These are phyloP conservation scores for Setipinna tenuifilis DNA, from an alignment of 2,797 vertebrate species.

Conservation along the genomic window DNA sequence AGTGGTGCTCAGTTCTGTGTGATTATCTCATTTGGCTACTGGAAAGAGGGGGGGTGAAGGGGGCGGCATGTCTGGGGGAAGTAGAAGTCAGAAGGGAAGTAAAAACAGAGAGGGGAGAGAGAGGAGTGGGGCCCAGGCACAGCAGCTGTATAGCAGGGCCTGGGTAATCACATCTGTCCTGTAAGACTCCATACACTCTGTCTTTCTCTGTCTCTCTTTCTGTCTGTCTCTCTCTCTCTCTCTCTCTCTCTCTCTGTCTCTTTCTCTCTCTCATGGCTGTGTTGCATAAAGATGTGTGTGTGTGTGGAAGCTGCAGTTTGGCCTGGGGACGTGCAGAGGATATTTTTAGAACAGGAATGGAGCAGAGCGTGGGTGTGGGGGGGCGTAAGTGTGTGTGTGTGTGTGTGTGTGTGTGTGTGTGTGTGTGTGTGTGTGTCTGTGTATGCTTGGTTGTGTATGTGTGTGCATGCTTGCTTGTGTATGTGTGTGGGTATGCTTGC, in stretches of 20 bases:
- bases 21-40: background rate
- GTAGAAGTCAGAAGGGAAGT: background rate
- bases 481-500: too few species aligned
- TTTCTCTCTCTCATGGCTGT: background rate
- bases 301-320: background rate
- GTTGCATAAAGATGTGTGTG: background rate
- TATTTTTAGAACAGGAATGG: conserved; percentile 1
- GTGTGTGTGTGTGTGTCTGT: background rate
- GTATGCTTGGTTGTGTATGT: background rate
- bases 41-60: too few species aligned
- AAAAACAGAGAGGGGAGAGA: background rate
- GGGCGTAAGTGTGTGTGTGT: background rate
- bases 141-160: background rate
- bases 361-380: background rate
- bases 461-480: background rate
- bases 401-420: background rate
- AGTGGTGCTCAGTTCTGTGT: background rate
- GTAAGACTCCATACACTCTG: background rate
- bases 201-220: too few species aligned
- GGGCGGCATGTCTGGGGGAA: background rate
- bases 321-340: conserved; percentile 4
- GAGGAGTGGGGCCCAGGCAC: background rate
- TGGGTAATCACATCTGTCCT: background rate
- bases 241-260: background rate
- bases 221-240: conserved; percentile 4